Conservation (phyloP, 2,888 invertebrate species). For the Antitype chi region DNA sequence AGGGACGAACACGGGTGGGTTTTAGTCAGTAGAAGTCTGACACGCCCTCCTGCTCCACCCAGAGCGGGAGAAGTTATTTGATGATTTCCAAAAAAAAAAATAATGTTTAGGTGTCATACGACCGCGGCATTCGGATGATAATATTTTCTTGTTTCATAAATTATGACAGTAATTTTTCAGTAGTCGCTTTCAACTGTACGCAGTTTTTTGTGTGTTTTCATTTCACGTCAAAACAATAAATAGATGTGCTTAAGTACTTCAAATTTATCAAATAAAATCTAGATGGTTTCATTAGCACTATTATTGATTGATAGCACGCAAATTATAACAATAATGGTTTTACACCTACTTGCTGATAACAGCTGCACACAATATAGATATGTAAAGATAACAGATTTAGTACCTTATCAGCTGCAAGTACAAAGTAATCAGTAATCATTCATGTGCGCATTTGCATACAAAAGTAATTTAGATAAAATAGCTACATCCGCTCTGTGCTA, state of each 20-base stretch:
- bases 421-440: slow-evolving; percentile 23
- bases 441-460: slow-evolving; percentile 54
- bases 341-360: slow-evolving; percentile 17
- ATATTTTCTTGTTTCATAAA: no score
- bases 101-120: no score
- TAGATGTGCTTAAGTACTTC: not conserved
- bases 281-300: slow-evolving; percentile 15
- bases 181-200: no score
- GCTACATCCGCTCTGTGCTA: slow-evolving; percentile 26
- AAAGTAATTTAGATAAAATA: slow-evolving; percentile 23
- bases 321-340: slow-evolving; percentile 22
- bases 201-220: no score
- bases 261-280: slow-evolving; percentile 30
- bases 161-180: no score
- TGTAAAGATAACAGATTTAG: slow-evolving; percentile 17
- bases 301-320: slow-evolving; percentile 30
- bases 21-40: no score
- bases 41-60: no score
- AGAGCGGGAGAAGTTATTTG: no score
- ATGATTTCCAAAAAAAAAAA: no score
- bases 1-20: no score
- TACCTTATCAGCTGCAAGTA: slow-evolving; percentile 8
- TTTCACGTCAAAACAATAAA: slow-evolving; percentile 19
- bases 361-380: slow-evolving; percentile 10
- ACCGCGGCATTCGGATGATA: no score